phyloP scores from a whole-genome alignment of 2,888 invertebrate genomes.

The Eilema griseolum region DNA sequence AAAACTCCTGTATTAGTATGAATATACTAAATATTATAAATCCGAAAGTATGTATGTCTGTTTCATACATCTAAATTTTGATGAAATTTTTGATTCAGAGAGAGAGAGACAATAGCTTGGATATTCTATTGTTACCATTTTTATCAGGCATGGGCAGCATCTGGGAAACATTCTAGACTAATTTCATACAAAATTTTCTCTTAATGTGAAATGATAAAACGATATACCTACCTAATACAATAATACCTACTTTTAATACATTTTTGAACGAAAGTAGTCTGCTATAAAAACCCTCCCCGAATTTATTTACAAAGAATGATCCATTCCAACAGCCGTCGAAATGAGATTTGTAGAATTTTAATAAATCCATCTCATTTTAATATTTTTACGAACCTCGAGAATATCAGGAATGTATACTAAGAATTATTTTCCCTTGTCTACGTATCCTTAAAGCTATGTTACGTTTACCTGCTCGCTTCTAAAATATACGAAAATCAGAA shows the following conservation, averaged over 20 bases:
- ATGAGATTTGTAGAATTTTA: constrained; percentile 62
- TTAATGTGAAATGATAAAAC: no score
- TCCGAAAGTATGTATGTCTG: no score
- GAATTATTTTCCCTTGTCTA: constrained; percentile 32
- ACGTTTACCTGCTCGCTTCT: constrained; percentile 40
- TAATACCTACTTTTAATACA: neutral
- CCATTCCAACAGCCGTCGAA: constrained; percentile 38
- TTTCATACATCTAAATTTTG: no score
- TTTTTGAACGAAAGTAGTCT: neutral
- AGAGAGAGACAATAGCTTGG: no score
- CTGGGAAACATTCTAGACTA: no score
- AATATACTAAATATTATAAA: no score
- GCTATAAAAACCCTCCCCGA: constrained; percentile 24
- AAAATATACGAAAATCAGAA: constrained; percentile 53
- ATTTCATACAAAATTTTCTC: no score
- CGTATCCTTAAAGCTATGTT: constrained; percentile 36
- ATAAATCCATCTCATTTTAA: constrained; percentile 63
- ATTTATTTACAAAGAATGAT: constrained; percentile 49
- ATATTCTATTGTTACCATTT: no score
- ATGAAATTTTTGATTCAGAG: no score
- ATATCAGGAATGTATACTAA: constrained; percentile 40
- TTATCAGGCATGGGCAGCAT: no score
- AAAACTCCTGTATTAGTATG: no score
- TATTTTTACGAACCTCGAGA: constrained; percentile 52
- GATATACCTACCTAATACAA: no score